A percentile compares a stretch with the other conserved stretches of the same genome.
Evolutionary conservation across 2,113 vertebrate species (phyloP).

Genomic region (Oxyura jamaicensis): DNA sequence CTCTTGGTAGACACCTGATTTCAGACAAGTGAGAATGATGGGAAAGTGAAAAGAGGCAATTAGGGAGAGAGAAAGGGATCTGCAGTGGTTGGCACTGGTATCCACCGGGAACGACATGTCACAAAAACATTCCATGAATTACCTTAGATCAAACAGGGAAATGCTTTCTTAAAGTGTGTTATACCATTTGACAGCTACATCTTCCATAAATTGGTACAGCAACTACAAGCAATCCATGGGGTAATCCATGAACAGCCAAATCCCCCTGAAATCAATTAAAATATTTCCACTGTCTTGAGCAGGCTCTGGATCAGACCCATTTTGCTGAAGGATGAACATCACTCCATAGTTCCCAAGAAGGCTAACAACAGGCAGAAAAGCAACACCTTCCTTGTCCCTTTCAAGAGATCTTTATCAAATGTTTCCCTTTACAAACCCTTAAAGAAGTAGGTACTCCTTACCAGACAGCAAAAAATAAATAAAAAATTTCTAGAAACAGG

Average conservation of each 20-base stretch:
- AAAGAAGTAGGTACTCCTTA: background rate
- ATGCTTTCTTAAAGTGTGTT: background rate
- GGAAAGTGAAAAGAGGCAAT: background rate
- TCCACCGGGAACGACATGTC: background rate
- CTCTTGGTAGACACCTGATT: background rate
- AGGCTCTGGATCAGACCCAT: background rate
- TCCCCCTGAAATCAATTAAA: background rate
- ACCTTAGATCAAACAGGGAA: background rate
- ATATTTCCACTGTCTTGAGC: background rate
- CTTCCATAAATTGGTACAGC: background rate
- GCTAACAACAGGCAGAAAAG: background rate
- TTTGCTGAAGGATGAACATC: background rate
- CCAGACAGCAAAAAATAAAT: background rate
- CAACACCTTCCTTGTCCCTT: rapidly evolving
- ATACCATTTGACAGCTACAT: background rate
- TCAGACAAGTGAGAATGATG: background rate
- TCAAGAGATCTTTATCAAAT: background rate
- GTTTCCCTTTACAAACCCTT: background rate
- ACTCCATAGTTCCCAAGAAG: background rate
- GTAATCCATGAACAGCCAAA: background rate
- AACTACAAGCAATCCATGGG: background rate
- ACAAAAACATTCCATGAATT: background rate
- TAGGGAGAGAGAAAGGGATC: background rate
- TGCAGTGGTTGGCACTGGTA: background rate
- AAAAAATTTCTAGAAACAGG: background rate